Conservation (phyloP, 2,113 vertebrate species). For the Cyphomyrus plagiostoma region DNA sequence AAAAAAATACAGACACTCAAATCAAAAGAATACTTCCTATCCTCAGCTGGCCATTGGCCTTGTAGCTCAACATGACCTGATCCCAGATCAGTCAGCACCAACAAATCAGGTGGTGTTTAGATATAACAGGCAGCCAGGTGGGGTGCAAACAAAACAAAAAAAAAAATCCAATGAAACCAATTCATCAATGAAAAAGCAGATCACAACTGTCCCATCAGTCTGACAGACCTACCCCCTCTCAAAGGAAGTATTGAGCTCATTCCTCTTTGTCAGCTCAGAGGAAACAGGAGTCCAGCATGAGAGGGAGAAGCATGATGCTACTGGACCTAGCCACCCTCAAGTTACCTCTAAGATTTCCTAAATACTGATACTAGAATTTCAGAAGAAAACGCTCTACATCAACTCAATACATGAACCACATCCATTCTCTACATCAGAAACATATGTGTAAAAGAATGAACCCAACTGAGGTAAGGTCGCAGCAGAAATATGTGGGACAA, state of each 20-base stretch:
- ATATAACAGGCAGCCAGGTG: background rate
- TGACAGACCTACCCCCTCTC: slow-evolving; percentile 59
- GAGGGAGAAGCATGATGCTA: background rate
- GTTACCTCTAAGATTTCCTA: background rate
- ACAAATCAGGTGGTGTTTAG: background rate
- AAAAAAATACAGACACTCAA: background rate
- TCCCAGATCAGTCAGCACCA: background rate
- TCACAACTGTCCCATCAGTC: slow-evolving; percentile 20
- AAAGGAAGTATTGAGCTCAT: slow-evolving; percentile 49
- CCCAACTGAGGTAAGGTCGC: background rate
- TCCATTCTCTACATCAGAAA: background rate
- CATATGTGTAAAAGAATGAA: background rate
- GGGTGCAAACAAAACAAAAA: background rate
- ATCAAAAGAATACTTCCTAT: background rate
- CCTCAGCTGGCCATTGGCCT: background rate
- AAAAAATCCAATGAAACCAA: background rate
- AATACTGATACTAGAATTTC: background rate
- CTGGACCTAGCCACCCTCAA: background rate
- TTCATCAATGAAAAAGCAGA: background rate
- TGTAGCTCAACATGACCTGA: background rate
- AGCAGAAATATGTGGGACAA: background rate
- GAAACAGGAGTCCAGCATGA: slow-evolving; percentile 33
- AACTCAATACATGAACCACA: background rate
- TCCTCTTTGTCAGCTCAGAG: slow-evolving; percentile 44
- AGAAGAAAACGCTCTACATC: background rate